A percentile compares a stretch with the other conserved stretches of the same genome.
Conservation (phyloP, 1,140 invertebrate species). For the Ips typographus region DNA sequence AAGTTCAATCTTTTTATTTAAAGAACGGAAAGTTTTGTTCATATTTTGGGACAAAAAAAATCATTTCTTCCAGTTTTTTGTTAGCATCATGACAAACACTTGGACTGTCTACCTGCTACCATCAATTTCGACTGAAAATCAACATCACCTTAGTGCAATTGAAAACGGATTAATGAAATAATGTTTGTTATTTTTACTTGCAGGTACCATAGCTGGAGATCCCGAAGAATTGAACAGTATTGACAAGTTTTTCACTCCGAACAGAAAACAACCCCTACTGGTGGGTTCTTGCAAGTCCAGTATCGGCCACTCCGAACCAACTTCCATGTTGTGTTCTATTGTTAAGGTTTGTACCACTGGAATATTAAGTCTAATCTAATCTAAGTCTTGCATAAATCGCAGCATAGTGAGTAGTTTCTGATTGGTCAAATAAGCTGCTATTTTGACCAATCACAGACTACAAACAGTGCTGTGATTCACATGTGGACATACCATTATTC, state of each 20-base stretch:
- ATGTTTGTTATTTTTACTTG: background rate
- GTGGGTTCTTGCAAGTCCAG: constrained; percentile 94
- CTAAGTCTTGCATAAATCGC: background rate
- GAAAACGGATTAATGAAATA: background rate
- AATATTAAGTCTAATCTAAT: constrained; percentile 1
- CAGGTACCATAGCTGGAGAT: constrained; percentile 72
- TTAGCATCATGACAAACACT: background rate
- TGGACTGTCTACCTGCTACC: background rate
- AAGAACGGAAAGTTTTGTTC: background rate
- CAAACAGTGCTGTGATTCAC: background rate
- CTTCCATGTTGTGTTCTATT: constrained; percentile 81
- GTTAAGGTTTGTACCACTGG: constrained; percentile 66
- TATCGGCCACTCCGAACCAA: constrained; percentile 88
- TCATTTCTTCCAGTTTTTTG: background rate
- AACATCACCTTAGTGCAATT: background rate
- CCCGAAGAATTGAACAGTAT: constrained; percentile 85
- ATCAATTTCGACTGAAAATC: background rate
- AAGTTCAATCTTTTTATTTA: background rate
- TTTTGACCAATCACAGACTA: no score
- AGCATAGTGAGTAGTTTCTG: no score
- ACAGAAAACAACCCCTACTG: constrained; percentile 67
- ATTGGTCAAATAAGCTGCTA: no score
- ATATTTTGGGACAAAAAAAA: background rate
- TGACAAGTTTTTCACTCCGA: constrained; percentile 75
- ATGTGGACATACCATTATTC: background rate